Conservation (phyloP, 2,888 invertebrate species). For the Nudaria mundana region DNA sequence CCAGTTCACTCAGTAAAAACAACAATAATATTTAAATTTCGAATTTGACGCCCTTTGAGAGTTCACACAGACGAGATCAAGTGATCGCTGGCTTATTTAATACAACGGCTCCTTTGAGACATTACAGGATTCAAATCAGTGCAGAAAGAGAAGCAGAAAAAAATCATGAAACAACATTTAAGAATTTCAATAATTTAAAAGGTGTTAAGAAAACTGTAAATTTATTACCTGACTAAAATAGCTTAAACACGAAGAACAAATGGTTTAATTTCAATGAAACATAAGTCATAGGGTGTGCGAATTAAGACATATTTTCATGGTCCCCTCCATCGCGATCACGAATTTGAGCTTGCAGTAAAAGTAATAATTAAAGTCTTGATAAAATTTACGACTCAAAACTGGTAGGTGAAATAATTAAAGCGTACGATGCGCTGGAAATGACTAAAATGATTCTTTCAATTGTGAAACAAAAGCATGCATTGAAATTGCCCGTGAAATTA, state of each 20-base stretch:
- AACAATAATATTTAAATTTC: conserved; percentile 78
- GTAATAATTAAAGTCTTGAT: conserved; percentile 79
- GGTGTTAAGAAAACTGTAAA: conserved; percentile 43
- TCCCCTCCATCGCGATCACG: conserved; percentile 58
- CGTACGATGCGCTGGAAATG: conserved; percentile 60
- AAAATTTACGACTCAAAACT: conserved; percentile 79
- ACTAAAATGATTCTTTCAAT: conserved; percentile 67
- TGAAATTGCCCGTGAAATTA: conserved; percentile 52
- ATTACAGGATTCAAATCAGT: conserved; percentile 12
- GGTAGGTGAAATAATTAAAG: conserved; percentile 76
- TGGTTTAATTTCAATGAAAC: conserved; percentile 63
- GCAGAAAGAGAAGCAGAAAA: conserved; percentile 8
- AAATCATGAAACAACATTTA: conserved; percentile 8
- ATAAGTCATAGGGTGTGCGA: conserved; percentile 75
- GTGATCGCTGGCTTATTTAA: conserved; percentile 32
- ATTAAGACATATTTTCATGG: conserved; percentile 78
- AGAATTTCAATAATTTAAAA: conserved; percentile 32
- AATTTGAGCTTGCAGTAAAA: conserved; percentile 79
- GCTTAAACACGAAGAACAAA: conserved; percentile 40
- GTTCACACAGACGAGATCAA: conserved; percentile 37
- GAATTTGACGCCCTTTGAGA: conserved; percentile 56
- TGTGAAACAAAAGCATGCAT: conserved; percentile 71
- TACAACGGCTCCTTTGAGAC: conserved; percentile 34
- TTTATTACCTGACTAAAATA: conserved; percentile 42
- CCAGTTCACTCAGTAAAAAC: conserved; percentile 73